Evolutionary conservation across 2,113 vertebrate genomes (phyloP).

Genomic region (Brachionichthys hirsutus): DNA sequence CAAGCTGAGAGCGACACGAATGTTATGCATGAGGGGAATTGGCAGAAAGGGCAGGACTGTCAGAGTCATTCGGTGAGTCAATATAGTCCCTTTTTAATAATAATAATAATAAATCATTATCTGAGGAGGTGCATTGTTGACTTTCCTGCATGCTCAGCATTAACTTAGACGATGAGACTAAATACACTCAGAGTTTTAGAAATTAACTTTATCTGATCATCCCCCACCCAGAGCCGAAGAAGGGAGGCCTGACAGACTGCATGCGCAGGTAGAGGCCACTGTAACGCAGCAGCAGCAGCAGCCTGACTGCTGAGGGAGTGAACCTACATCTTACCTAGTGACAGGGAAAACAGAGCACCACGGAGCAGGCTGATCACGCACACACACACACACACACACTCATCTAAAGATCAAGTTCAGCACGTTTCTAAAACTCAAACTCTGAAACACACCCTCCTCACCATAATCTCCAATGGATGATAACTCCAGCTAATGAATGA

Average conservation of each 20-base stretch:
- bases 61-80: too few relatives aligned
- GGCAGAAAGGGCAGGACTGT: conserved; percentile 6
- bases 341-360: conserved; percentile 54
- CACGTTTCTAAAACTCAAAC: conserved; percentile 29
- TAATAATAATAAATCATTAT: too few relatives aligned
- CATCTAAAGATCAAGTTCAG: conserved; percentile 38
- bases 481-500: conserved; percentile 61
- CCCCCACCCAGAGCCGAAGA: conserved; percentile 4
- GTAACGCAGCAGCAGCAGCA: conserved; percentile 65
- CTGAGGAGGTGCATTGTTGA: conserved; percentile 12
- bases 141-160: conserved; percentile 10
- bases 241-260: conserved; percentile 46
- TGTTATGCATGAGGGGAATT: not conserved
- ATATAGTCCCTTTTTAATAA: too few relatives aligned
- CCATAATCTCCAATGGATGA: not conserved
- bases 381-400: conserved; percentile 30
- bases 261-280: conserved; percentile 72
- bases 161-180: not conserved
- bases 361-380: conserved; percentile 30
- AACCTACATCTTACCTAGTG: conserved; percentile 74
- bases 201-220: not conserved
- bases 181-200: conserved; percentile 20
- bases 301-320: conserved; percentile 65
- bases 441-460: conserved; percentile 21
- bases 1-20: not conserved